These are phyloP conservation scores for Salmo trutta DNA, from an alignment of 2,797 vertebrate species.

Conservation along the genomic window DNA sequence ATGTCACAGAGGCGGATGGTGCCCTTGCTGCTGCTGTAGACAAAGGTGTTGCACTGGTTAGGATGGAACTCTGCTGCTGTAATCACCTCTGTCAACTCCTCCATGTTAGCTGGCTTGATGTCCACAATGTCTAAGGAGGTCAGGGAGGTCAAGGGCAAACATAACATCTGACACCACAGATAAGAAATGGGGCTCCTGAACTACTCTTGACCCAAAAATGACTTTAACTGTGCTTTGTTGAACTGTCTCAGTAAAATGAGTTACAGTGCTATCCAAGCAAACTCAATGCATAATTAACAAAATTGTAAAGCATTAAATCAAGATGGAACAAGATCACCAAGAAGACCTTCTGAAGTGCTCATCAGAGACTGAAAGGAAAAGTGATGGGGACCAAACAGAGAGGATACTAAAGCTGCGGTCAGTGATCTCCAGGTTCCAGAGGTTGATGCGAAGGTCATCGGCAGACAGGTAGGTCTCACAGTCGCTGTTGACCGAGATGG, in stretches of 20 bases:
- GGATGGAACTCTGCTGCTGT: slow-evolving; percentile 96
- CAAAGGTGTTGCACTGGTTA: slow-evolving; percentile 93
- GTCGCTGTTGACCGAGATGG: slow-evolving; percentile 98
- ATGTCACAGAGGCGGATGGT: slow-evolving; percentile 93
- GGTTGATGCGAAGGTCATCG: slow-evolving; percentile 94
- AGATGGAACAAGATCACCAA: not conserved
- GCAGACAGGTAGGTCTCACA: slow-evolving; percentile 95
- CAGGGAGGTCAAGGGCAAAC: slow-evolving; percentile 62
- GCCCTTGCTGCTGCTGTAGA: slow-evolving; percentile 97
- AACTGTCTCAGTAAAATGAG: not conserved
- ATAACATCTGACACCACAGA: not conserved
- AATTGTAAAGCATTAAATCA: not conserved
- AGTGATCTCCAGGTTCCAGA: slow-evolving; percentile 97
- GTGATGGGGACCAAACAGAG: not conserved
- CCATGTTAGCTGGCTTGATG: slow-evolving; percentile 97
- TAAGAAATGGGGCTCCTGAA: not conserved
- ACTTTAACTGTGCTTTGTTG: not conserved
- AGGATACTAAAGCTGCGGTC: slow-evolving; percentile 99
- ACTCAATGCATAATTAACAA: not conserved
- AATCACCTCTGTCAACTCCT: slow-evolving; percentile 96
- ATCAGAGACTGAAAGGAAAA: not conserved
- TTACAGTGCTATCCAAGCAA: not conserved
- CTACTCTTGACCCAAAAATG: not conserved
- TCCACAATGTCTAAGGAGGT: slow-evolving; percentile 90
- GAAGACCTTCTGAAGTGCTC: not conserved